A percentile compares a stretch with the other conserved stretches of the same genome.
Conservation (phyloP, 2,797 vertebrate species). For the Leptoclinus maculatus region DNA sequence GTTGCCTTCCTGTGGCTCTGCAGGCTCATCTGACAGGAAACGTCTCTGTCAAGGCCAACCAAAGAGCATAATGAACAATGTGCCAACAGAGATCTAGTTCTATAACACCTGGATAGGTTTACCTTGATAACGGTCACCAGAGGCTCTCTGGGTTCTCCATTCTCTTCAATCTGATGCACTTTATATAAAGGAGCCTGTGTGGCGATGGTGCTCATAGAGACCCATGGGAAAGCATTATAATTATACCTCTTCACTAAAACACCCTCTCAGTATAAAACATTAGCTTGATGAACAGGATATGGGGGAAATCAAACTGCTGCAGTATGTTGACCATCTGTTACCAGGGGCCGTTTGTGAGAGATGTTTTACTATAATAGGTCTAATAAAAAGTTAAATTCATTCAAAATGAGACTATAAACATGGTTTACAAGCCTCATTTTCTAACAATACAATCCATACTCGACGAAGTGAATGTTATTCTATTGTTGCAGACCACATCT, state of each 20-base stretch:
- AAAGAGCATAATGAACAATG: constrained; percentile 56
- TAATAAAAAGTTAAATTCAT: not conserved
- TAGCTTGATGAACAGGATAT: constrained; percentile 3
- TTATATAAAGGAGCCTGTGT: constrained; percentile 65
- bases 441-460: not conserved
- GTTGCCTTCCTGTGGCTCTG: constrained; percentile 5
- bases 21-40: constrained; percentile 50
- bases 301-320: constrained; percentile 1
- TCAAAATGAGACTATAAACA: not conserved
- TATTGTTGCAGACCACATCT: not conserved
- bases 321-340: constrained; percentile 3
- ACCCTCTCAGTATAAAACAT: constrained; percentile 32
- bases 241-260: constrained; percentile 41
- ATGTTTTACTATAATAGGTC: not conserved
- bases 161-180: constrained; percentile 56
- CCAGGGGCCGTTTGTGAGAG: not conserved
- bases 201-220: constrained; percentile 22
- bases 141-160: constrained; percentile 32
- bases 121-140: constrained; percentile 65
- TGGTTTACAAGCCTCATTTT: not conserved
- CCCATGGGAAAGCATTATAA: constrained; percentile 53
- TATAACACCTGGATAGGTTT: constrained; percentile 68
- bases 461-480: not conserved
- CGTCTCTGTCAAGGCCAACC: constrained; percentile 41
- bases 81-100: constrained; percentile 56